Conservation (phyloP, 2,888 invertebrate genomes). For the Tipula confusa region DNA sequence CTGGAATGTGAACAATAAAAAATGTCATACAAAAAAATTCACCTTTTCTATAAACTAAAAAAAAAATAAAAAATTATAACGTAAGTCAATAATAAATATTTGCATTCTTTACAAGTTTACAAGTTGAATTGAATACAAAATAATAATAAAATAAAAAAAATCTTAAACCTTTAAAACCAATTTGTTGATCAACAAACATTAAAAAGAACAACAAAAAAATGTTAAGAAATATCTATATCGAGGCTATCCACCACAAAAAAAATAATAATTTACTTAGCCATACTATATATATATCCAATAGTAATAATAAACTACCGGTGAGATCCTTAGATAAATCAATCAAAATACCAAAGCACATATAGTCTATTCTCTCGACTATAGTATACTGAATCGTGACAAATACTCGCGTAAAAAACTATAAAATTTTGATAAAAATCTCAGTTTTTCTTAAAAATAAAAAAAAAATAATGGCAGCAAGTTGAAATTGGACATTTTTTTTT, state of each 20-base stretch:
- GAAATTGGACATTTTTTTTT: constrained; percentile 14
- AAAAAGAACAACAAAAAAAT: not conserved
- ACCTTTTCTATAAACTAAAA: not conserved
- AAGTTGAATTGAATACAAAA: not conserved
- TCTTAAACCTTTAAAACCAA: constrained; percentile 21
- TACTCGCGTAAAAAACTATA: constrained; percentile 14
- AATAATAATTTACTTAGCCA: not conserved
- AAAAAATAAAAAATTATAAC: not conserved
- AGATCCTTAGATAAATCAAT: constrained; percentile 16
- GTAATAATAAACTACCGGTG: constrained; percentile 12
- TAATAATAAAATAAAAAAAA: no score
- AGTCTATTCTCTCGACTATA: constrained; percentile 8
- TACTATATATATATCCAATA: not conserved
- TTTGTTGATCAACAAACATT: constrained; percentile 7
- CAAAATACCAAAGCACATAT: not conserved
- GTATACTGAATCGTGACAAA: constrained; percentile 7
- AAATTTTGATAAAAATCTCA: constrained; percentile 20
- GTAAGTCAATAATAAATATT: constrained; percentile 6
- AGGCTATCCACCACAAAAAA: constrained; percentile 21
- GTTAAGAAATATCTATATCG: constrained; percentile 25
- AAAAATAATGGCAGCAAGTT: constrained; percentile 20
- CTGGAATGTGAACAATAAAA: constrained; percentile 12
- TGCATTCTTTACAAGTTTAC: constrained; percentile 25
- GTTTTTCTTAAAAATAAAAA: not conserved
- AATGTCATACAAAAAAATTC: constrained; percentile 8